phyloP scores from a whole-genome alignment of 1,140 invertebrate species.

The Maniola jurtina region DNA sequence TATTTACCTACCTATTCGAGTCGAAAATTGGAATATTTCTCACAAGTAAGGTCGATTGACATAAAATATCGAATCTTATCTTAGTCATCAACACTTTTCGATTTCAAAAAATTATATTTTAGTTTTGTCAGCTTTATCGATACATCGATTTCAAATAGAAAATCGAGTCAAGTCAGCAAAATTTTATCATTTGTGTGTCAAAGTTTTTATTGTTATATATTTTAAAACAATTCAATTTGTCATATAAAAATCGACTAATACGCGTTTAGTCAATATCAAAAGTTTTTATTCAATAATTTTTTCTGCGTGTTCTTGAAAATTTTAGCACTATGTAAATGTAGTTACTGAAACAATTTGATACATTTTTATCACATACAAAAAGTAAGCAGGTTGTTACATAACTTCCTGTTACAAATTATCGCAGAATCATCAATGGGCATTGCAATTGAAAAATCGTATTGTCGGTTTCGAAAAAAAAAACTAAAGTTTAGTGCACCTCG shows the following conservation, averaged over 20 bases:
- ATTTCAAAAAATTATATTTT: too few species aligned
- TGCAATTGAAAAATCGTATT: not conserved
- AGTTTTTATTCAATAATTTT: not conserved
- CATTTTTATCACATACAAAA: not conserved
- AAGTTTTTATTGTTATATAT: too few species aligned
- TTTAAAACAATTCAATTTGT: too few species aligned
- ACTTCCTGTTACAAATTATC: not conserved
- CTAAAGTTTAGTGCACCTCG: not conserved
- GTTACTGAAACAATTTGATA: not conserved
- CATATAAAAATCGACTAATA: not conserved
- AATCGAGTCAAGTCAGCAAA: too few species aligned
- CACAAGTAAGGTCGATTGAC: too few species aligned
- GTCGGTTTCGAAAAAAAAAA: not conserved
- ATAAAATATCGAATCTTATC: too few species aligned
- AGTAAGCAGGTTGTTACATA: not conserved
- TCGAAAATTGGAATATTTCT: too few species aligned
- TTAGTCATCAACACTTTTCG: too few species aligned
- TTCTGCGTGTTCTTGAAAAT: not conserved
- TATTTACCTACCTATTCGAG: too few species aligned
- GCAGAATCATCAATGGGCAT: not conserved
- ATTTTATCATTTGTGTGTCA: too few species aligned
- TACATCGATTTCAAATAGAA: too few species aligned
- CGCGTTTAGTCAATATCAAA: not conserved
- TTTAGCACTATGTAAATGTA: not conserved
- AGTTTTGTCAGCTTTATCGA: too few species aligned